phyloP scores from a whole-genome alignment of 2,888 invertebrate species.

The Coleophora deauratella region DNA sequence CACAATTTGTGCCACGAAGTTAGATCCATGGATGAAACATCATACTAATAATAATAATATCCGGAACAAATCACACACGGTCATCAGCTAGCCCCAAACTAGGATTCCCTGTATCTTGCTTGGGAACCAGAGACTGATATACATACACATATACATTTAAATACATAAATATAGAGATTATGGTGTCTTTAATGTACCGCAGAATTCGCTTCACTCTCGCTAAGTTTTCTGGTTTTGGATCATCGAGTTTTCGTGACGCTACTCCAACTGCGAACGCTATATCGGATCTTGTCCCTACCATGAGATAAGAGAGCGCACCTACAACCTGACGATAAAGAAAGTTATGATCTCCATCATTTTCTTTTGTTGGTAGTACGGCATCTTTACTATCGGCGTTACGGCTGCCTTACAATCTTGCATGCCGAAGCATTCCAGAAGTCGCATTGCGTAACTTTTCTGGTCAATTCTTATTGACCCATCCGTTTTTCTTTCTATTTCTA shows the following conservation, averaged over 20 bases:
- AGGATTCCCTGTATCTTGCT: too few species aligned
- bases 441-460: slow-evolving; percentile 19
- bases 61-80: too few species aligned
- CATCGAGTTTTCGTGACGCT: neutral
- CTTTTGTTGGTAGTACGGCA: neutral
- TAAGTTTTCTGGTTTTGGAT: neutral
- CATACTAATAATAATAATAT: too few species aligned
- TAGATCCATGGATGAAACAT: too few species aligned
- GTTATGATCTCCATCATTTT: neutral
- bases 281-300: neutral
- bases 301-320: neutral
- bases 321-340: neutral
- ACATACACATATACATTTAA: too few species aligned
- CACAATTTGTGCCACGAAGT: too few species aligned
- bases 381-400: neutral
- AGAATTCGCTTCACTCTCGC: neutral
- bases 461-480: neutral
- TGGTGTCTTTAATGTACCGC: too few species aligned
- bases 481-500: neutral
- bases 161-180: too few species aligned
- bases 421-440: slow-evolving; percentile 6
- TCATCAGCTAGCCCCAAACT: too few species aligned
- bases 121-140: too few species aligned
- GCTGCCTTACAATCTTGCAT: neutral
- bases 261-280: neutral